These are phyloP conservation scores for Plecotus auritus DNA, from an alignment of 2,113 vertebrate species.

Conservation along the genomic window DNA sequence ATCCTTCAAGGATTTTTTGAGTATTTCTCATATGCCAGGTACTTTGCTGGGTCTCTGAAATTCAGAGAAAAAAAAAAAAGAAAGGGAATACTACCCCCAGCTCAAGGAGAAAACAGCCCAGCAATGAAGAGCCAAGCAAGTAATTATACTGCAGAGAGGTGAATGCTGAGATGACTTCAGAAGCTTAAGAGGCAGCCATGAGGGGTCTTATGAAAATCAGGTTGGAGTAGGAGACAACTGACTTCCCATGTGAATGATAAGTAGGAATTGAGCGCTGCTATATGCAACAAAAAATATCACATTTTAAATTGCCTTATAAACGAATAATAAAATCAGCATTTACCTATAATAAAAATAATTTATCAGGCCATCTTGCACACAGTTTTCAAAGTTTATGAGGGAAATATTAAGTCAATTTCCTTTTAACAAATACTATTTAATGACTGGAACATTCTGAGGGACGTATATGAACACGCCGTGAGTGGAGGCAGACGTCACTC, in stretches of 20 bases:
- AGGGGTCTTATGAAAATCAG: background rate
- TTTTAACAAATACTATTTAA: slow-evolving; percentile 40
- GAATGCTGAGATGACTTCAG: too few relatives aligned
- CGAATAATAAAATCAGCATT: slow-evolving; percentile 8
- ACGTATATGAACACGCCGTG: background rate
- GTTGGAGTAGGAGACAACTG: background rate
- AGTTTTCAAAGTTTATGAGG: slow-evolving; percentile 36
- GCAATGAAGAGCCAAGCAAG: background rate
- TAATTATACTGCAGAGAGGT: background rate
- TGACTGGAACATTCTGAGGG: background rate
- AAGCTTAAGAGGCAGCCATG: background rate
- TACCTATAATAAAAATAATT: slow-evolving; percentile 31
- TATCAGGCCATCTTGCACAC: background rate
- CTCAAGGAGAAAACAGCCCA: background rate
- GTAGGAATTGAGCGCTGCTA: background rate
- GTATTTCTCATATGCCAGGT: background rate
- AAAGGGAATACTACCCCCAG: background rate
- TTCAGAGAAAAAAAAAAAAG: background rate
- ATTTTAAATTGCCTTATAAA: background rate
- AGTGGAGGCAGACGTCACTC: background rate
- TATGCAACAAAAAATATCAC: background rate
- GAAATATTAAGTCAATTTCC: slow-evolving; percentile 50
- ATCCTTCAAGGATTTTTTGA: background rate
- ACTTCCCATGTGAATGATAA: background rate
- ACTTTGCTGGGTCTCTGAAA: background rate